Evolutionary conservation across 2,888 invertebrate genomes (phyloP).

Genomic region (Agonum fuliginosum): DNA sequence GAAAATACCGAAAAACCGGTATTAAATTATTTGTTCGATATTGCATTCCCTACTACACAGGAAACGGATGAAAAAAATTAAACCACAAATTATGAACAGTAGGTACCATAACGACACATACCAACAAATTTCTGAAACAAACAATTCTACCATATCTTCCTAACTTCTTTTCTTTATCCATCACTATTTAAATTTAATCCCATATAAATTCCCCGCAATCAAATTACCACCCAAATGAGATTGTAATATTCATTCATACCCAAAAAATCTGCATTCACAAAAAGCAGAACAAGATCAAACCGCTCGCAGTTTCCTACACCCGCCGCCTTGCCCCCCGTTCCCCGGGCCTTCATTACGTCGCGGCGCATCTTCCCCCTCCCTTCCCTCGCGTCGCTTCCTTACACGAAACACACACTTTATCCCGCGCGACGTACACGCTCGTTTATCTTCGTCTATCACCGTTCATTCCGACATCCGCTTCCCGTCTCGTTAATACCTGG

Average conservation of each 20-base stretch:
- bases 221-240: not conserved
- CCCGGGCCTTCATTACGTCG: constrained; percentile 30
- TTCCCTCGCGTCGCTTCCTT: constrained; percentile 29
- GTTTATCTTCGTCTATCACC: constrained; percentile 59
- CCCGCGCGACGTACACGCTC: constrained; percentile 50
- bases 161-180: too few relatives aligned
- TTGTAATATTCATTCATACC: not conserved
- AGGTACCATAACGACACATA: too few relatives aligned
- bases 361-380: not conserved
- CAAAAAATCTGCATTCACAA: not conserved
- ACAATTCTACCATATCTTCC: too few relatives aligned
- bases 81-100: too few relatives aligned
- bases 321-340: not conserved
- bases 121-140: too few relatives aligned
- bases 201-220: too few relatives aligned
- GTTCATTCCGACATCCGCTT: constrained; percentile 59
- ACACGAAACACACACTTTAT: constrained; percentile 56
- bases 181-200: too few relatives aligned
- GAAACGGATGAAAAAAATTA: too few relatives aligned
- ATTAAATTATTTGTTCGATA: too few relatives aligned
- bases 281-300: constrained; percentile 6
- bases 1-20: too few relatives aligned
- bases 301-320: not conserved
- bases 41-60: too few relatives aligned
- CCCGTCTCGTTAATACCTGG: constrained; percentile 58